A percentile compares a stretch with the other conserved stretches of the same genome.
phyloP scores from a whole-genome alignment of 2,113 vertebrate species.

The Perognathus longimembris region DNA sequence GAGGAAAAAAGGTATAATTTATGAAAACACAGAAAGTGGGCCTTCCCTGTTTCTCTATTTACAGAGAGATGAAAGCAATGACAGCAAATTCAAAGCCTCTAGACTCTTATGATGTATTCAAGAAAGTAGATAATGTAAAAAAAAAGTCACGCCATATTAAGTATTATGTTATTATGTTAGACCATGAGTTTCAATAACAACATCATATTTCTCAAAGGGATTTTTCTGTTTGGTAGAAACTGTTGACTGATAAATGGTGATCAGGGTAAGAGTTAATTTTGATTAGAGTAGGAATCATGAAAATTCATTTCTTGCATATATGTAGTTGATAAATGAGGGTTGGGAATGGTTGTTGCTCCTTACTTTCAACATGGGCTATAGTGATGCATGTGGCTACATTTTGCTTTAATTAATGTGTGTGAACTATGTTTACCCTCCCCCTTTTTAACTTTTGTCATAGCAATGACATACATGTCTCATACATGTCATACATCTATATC shows the following conservation, averaged over 20 bases:
- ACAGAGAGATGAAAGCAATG: neutral
- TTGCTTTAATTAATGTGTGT: conserved; percentile 32
- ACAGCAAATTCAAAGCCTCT: neutral
- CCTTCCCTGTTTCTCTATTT: neutral
- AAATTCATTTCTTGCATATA: conserved; percentile 16
- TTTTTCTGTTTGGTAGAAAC: conserved; percentile 1
- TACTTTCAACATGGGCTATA: conserved; percentile 6
- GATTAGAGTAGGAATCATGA: conserved; percentile 16
- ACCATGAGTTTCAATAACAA: neutral
- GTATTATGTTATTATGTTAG: conserved; percentile 32
- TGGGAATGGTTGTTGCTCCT: neutral
- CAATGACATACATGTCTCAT: neutral
- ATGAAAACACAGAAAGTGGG: neutral
- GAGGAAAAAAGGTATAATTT: neutral
- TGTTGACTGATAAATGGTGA: conserved; percentile 12
- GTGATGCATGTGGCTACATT: neutral
- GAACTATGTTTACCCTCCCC: conserved; percentile 14
- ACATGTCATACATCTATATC: too few relatives aligned
- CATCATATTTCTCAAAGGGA: conserved; percentile 36
- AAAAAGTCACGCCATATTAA: neutral
- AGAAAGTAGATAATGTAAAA: conserved; percentile 37
- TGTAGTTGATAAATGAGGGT: conserved; percentile 5
- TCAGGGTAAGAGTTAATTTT: conserved; percentile 30
- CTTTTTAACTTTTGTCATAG: conserved; percentile 17
- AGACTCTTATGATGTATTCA: neutral